Percentiles rank a stretch among this genome's conserved stretches.
Conservation (phyloP, 1,140 invertebrate species). For the Atta colombica region DNA sequence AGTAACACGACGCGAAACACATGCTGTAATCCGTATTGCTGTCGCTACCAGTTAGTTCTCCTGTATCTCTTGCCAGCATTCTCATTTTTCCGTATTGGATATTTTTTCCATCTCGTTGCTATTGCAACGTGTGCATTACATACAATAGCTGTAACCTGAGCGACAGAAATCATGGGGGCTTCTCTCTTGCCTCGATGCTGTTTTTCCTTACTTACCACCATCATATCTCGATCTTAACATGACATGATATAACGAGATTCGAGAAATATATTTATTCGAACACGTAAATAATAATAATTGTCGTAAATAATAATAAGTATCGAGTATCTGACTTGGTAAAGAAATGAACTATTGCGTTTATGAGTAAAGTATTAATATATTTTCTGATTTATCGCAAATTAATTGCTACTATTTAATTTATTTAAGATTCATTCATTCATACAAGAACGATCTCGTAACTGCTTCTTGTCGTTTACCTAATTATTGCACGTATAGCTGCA, state of each 20-base stretch:
- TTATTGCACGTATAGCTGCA: background rate
- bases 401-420: background rate
- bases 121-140: slow-evolving; percentile 36
- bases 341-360: background rate
- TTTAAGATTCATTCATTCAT: background rate
- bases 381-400: background rate
- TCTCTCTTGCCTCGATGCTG: background rate
- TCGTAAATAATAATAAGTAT: slow-evolving; percentile 35
- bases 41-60: slow-evolving; percentile 35
- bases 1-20: slow-evolving; percentile 76
- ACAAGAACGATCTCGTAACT: background rate
- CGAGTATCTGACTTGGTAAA: background rate
- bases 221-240: background rate
- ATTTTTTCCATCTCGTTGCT: slow-evolving; percentile 69
- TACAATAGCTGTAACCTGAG: slow-evolving; percentile 54
- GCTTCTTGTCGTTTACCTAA: background rate
- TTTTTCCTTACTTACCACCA: slow-evolving; percentile 34
- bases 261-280: slow-evolving; percentile 2
- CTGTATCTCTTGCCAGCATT: slow-evolving; percentile 44
- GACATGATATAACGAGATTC: slow-evolving; percentile 10
- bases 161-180: slow-evolving; percentile 32
- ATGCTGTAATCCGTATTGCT: slow-evolving; percentile 60
- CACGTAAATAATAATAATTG: too few species aligned
- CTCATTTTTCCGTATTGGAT: slow-evolving; percentile 78
- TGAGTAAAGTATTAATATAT: background rate